These are phyloP conservation scores for Ophonus ardosiacus DNA, from an alignment of 2,888 invertebrate species.

Conservation along the genomic window DNA sequence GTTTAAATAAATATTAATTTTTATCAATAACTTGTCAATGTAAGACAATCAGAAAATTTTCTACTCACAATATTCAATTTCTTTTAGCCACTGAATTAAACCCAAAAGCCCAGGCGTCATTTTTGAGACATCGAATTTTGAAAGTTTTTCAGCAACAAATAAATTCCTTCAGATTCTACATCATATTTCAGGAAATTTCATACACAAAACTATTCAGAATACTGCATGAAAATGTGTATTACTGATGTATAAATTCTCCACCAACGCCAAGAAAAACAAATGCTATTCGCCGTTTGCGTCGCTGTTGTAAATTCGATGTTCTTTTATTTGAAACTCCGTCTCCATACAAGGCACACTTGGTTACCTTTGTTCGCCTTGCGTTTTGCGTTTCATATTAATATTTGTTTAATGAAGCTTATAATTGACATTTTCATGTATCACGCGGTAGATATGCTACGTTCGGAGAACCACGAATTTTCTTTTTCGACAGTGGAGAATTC, in stretches of 20 bases:
- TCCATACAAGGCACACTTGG: constrained; percentile 14
- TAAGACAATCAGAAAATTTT: too few relatives aligned
- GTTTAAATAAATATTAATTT: too few relatives aligned
- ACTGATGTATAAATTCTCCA: not conserved
- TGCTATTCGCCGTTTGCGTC: not conserved
- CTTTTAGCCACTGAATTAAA: too few relatives aligned
- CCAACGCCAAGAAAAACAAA: not conserved
- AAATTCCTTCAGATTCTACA: too few relatives aligned
- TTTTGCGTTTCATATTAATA: constrained; percentile 23
- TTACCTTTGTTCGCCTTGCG: not conserved
- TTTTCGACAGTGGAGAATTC: not conserved
- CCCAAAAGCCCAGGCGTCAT: too few relatives aligned
- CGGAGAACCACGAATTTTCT: constrained; percentile 12
- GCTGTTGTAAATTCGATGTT: constrained; percentile 5
- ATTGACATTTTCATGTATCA: constrained; percentile 43
- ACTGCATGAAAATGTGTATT: not conserved
- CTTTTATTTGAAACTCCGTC: constrained; percentile 20
- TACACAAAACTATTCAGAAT: too few relatives aligned
- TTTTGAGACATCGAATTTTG: too few relatives aligned
- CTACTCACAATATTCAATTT: too few relatives aligned
- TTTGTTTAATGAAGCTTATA: constrained; percentile 43
- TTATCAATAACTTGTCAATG: too few relatives aligned
- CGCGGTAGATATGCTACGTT: constrained; percentile 20
- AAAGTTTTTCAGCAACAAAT: too few relatives aligned
- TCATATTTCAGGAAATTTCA: too few relatives aligned